Base-by-base conservation (phyloP, 2,797 vertebrate species). In the Eleutherodactylus coqui region DNA sequence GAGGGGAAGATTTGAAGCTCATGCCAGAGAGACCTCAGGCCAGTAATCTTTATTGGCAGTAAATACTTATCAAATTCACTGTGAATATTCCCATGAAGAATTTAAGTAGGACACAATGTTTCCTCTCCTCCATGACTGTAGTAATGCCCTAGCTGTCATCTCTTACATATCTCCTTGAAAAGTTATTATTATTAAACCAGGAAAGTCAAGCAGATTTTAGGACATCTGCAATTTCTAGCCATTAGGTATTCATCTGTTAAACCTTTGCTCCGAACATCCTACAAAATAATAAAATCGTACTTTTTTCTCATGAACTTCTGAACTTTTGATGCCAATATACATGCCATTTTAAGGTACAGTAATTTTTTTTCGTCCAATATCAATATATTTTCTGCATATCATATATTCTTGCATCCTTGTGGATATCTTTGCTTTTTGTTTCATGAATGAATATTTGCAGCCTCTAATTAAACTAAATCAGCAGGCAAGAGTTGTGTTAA, bases 21-120 rank as follows among this genome's bases (percentile, higher is more conserved):
- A 32, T 78, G 45, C 58, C 83, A 67, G 47, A 67, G 14, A 76
- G 72, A 64, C 72, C 72, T 43, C 72, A 75, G 83, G 83, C 83
- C 83, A 77, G 58, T 77, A 45, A 77, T 75, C 58, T 77, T 84
- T 77, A 84, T 77, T 84, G 58, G 83, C 73, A 84, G 75, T 78
- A 84, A 84, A 84, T 60, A 67, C 43, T 77, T 77, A 67, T 77
- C 58, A 49, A 43, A 58, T 73, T 75, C 51, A 58, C 49, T 67
- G 32, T 51, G 58, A 70, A 78, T 85, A 85, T 70, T 79, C 75
- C 36, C 60, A 55, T 53, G 62, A 41, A 85, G 43, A 69, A 70
- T 85, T 60, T 75, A 84, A 84, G 41, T 84, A 84, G 83, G 83
- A 67, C 72, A 75, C 38, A 75, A 34, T 75, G 19, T 75, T 43